Conservation (phyloP, 1,140 invertebrate genomes). For the Drosophila nebulosa region DNA sequence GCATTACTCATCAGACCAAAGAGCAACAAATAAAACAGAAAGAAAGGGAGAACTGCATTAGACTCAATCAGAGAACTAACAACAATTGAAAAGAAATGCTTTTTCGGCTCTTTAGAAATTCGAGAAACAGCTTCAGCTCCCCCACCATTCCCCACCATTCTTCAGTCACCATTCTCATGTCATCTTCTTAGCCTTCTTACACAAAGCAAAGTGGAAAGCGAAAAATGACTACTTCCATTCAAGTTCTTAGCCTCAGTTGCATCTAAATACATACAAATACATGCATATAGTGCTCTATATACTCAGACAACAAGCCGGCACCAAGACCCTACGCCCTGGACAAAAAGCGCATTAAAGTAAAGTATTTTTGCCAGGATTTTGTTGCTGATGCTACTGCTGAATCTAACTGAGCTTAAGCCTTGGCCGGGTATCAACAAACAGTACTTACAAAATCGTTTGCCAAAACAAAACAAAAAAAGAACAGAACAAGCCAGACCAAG, state of each 20-base stretch:
- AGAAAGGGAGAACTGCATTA: slow-evolving; percentile 3
- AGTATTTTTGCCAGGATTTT: slow-evolving; percentile 58
- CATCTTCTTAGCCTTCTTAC: not conserved
- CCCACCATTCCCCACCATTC: too few relatives aligned
- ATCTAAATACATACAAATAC: slow-evolving; percentile 19
- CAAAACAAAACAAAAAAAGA: slow-evolving; percentile 25
- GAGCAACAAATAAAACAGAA: not conserved
- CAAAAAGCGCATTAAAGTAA: slow-evolving; percentile 65
- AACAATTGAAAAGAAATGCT: slow-evolving; percentile 8
- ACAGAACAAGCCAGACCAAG: slow-evolving; percentile 39
- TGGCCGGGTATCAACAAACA: slow-evolving; percentile 69
- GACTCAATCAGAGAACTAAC: slow-evolving; percentile 23
- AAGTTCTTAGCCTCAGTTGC: slow-evolving; percentile 29
- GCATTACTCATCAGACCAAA: not conserved
- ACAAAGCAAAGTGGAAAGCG: slow-evolving; percentile 13
- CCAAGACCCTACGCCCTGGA: not conserved
- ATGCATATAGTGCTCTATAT: slow-evolving; percentile 11
- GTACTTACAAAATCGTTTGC: slow-evolving; percentile 68
- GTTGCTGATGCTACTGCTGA: slow-evolving; percentile 43
- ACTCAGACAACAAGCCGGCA: slow-evolving; percentile 48
- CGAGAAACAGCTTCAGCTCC: slow-evolving; percentile 25
- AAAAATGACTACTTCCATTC: slow-evolving; percentile 40
- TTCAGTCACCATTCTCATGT: not conserved
- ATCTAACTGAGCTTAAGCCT: slow-evolving; percentile 47
- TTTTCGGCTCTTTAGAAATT: slow-evolving; percentile 10